A percentile compares a stretch with the other conserved stretches of the same genome.
Conservation (phyloP, 2,888 invertebrate genomes). For the Rutpela maculata region DNA sequence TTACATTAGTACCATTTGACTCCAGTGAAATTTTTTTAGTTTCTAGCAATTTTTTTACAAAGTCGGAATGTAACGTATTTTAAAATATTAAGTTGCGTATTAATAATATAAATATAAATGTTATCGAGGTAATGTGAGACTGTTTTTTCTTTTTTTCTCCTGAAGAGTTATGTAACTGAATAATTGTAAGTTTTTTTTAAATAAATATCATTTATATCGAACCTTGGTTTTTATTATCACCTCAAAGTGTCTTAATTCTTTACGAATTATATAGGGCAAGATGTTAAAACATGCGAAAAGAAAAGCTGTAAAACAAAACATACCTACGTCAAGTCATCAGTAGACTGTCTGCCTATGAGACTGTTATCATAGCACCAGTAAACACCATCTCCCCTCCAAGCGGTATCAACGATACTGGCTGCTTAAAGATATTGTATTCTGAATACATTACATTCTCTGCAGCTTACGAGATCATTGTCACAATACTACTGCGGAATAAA, state of each 20-base stretch:
- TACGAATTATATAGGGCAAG: not conserved
- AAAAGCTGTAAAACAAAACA: too few species aligned
- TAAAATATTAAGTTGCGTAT: constrained; percentile 24
- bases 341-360: too few species aligned
- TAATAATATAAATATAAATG: constrained; percentile 25
- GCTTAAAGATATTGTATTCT: too few species aligned
- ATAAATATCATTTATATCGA: constrained; percentile 49
- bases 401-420: too few species aligned
- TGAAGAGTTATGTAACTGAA: constrained; percentile 44
- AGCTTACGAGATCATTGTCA: too few species aligned
- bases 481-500: too few species aligned
- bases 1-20: not conserved
- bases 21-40: not conserved
- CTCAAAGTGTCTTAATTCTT: not conserved
- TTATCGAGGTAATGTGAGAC: constrained; percentile 46
- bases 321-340: too few species aligned
- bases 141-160: constrained; percentile 44
- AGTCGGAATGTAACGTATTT: not conserved
- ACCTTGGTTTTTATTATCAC: constrained; percentile 9
- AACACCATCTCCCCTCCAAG: too few species aligned
- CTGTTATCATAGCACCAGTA: too few species aligned
- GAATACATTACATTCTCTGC: too few species aligned
- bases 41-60: constrained; percentile 2
- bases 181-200: constrained; percentile 49
- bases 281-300: too few species aligned